Conservation (phyloP, 2,888 invertebrate species). For the Euplagia quadripunctaria region DNA sequence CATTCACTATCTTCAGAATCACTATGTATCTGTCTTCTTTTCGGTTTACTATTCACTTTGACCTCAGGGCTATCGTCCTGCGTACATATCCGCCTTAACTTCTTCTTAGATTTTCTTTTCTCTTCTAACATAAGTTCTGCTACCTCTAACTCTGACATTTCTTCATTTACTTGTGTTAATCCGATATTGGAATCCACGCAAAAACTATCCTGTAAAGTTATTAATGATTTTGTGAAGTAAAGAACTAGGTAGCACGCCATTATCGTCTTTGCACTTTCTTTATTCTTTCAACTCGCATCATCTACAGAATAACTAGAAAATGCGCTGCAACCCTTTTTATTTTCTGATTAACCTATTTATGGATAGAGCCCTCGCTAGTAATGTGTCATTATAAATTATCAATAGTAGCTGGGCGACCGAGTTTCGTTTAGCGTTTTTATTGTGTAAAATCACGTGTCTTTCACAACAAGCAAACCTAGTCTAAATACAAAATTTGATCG, state of each 20-base stretch:
- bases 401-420: too few species aligned
- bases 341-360: too few species aligned
- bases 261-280: not conserved
- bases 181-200: constrained; percentile 88
- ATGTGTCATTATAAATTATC: too few species aligned
- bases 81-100: constrained; percentile 40
- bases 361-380: too few species aligned
- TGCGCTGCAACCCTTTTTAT: too few species aligned
- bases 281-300: too few species aligned
- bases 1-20: constrained; percentile 74
- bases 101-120: constrained; percentile 61
- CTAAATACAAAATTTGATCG: too few species aligned
- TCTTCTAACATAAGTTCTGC: constrained; percentile 88
- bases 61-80: constrained; percentile 72
- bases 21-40: constrained; percentile 73
- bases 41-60: constrained; percentile 65
- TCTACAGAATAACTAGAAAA: too few species aligned
- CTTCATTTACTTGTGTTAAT: constrained; percentile 77
- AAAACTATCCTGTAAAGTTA: constrained; percentile 87
- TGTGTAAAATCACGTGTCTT: too few species aligned
- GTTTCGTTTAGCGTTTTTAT: too few species aligned
- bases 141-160: constrained; percentile 87
- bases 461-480: too few species aligned
- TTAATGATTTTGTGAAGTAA: not conserved
- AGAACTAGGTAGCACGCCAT: too few species aligned